Base-by-base conservation (phyloP, 2,797 vertebrate genomes). In the Enteromius radiatus region DNA sequence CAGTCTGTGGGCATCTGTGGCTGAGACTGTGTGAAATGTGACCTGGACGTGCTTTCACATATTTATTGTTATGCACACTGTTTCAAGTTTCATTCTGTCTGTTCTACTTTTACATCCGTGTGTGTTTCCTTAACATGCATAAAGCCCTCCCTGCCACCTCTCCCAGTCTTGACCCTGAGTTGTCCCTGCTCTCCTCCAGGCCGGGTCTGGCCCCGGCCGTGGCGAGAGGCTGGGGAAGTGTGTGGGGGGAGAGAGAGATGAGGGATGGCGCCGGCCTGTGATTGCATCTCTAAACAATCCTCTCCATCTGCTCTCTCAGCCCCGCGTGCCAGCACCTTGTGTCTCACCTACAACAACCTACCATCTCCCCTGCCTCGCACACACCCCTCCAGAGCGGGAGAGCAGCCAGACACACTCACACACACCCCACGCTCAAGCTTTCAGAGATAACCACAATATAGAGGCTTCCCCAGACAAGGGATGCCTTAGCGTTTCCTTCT, bases 221-320 rank as follows among this genome's bases (percentile, higher is more conserved):
- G 84, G 80, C 36, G 41, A 64, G 81, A 75, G 80, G 36, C 45
- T 70, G 76, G 76, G 47, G 52, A 52, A 73, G 70, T 54, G 76
- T 78, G 47, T 45, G 64, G 43, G 80, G 82, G 76, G 61, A 52
- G 71, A 74, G 71, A 74, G 69, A 84, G 82, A 86, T 90, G 88
- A 90, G 87, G 76, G 84, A 86, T 89, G 84, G 86, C 85, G 64
- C 82, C 64, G 79, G 86, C 82, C 84, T 85, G 86, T 88, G 82
- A 87, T 84, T 88, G 84, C 85, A 86, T 80, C 82, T 89, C 81
- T 81, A 87, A 90, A 88, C 89, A 91, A 89, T 87, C 68, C 86
- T 87, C 82, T 77, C 89, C 90, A 90, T 91, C 89, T 91, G 91
- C 86, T 91, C 85, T 63, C 47, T 84, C 36, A 76, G 73, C 77